Evolutionary conservation across 2,888 invertebrate species (phyloP).

Genomic region (Clusia tigrina): DNA sequence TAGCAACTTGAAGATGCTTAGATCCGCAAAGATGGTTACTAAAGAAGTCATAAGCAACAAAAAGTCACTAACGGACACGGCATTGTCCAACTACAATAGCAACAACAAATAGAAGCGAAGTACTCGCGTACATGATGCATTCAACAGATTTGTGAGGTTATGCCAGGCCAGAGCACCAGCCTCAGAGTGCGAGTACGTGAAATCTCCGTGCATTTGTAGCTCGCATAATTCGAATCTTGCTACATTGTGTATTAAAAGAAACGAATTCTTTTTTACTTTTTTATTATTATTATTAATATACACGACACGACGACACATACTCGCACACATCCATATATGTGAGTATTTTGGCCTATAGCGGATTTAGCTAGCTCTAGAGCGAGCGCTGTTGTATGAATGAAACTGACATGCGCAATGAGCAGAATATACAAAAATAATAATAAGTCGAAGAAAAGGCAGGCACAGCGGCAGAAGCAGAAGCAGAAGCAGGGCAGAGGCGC

Average conservation of each 20-base stretch:
- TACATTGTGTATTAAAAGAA: background rate
- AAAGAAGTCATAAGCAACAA: constrained; percentile 9
- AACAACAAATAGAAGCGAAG: too few species aligned
- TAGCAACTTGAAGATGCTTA: constrained; percentile 25
- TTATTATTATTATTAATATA: too few species aligned
- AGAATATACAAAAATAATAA: constrained; percentile 9
- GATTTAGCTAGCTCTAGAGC: constrained; percentile 25
- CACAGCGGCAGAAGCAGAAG: constrained; percentile 14
- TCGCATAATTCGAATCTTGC: background rate
- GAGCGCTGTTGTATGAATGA: constrained; percentile 52
- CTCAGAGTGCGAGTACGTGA: background rate
- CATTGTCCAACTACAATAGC: too few species aligned
- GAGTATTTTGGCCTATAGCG: constrained; percentile 9
- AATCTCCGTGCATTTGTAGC: constrained; percentile 1
- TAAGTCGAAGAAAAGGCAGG: constrained; percentile 5
- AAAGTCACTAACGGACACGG: constrained; percentile 24
- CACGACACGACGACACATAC: too few species aligned
- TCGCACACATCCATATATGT: too few species aligned
- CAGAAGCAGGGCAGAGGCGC: background rate
- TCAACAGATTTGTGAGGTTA: background rate
- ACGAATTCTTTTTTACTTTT: background rate
- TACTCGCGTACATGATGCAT: too few species aligned
- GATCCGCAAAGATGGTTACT: too few species aligned
- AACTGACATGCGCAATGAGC: constrained; percentile 38
- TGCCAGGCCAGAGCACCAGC: background rate